A percentile compares a stretch with the other conserved stretches of the same genome.
Conservation (phyloP, 2,797 vertebrate species). For the Muscicapa comitata region DNA sequence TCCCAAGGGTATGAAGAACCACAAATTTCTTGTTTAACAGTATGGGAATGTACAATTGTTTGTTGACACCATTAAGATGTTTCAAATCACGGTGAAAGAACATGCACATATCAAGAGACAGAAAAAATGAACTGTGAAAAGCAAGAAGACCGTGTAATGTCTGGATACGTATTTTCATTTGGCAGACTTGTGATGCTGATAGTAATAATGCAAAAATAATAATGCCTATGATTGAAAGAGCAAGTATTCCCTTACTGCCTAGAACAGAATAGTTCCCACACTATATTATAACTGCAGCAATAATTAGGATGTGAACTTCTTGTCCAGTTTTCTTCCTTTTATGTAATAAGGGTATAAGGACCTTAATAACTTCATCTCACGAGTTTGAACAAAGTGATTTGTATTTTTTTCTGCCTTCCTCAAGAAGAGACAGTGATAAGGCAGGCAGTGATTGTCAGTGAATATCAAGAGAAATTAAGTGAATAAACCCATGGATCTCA, state of each 20-base stretch:
- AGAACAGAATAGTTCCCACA: not conserved
- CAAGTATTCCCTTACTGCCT: not conserved
- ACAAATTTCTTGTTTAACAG: not conserved
- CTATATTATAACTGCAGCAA: not conserved
- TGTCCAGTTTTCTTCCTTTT: not conserved
- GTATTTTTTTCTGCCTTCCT: not conserved
- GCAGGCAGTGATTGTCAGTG: not conserved
- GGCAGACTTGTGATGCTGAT: not conserved
- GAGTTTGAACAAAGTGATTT: not conserved
- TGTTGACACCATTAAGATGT: not conserved
- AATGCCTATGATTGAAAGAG: not conserved
- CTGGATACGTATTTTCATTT: not conserved
- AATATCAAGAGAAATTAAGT: not conserved
- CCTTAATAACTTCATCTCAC: not conserved
- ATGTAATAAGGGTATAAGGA: not conserved
- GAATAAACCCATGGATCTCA: not conserved
- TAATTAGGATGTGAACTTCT: not conserved
- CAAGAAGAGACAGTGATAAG: not conserved
- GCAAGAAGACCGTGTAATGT: not conserved
- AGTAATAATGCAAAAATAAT: not conserved
- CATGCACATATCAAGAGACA: not conserved
- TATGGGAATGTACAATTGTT: not conserved
- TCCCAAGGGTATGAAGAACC: not conserved
- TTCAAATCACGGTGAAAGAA: not conserved
- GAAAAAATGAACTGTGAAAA: slow-evolving; percentile 18